These are phyloP conservation scores for Ecliptopera silaceata DNA, from an alignment of 2,888 invertebrate genomes.

Conservation along the genomic window DNA sequence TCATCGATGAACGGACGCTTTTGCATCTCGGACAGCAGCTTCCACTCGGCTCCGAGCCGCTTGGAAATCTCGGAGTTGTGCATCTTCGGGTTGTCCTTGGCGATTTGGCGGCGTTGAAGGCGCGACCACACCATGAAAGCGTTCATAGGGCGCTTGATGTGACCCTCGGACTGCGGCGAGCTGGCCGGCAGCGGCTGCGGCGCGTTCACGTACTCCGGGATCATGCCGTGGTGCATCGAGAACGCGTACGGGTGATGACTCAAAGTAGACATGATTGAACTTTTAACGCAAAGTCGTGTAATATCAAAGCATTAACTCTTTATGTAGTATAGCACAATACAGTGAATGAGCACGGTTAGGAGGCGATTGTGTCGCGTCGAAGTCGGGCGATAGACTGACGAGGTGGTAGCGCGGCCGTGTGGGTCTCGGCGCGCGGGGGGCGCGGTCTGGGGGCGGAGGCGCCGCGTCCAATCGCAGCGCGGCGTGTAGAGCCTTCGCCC, in stretches of 20 bases:
- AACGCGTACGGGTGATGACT: constrained; percentile 82
- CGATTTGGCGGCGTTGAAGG: constrained; percentile 95
- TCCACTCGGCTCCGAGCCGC: constrained; percentile 96
- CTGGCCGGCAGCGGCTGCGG: constrained; percentile 75
- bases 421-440: constrained; percentile 64
- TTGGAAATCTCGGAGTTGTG: constrained; percentile 96
- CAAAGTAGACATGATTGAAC: constrained; percentile 71
- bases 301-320: constrained; percentile 66
- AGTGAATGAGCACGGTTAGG: constrained; percentile 64
- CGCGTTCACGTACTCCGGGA: constrained; percentile 71
- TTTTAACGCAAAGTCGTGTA: constrained; percentile 46
- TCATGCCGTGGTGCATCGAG: constrained; percentile 78
- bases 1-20: constrained; percentile 98
- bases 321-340: constrained; percentile 69
- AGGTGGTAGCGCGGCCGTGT: constrained; percentile 53
- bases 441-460: constrained; percentile 66
- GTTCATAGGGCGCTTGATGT: constrained; percentile 98
- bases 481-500: constrained; percentile 68
- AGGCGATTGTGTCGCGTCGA: constrained; percentile 75
- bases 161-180: constrained; percentile 85
- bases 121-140: constrained; percentile 99
- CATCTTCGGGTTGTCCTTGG: constrained; percentile 97
- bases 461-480: constrained; percentile 58
- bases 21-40: constrained; percentile 91
- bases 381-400: constrained; percentile 77